Evolutionary conservation across 2,797 vertebrate genomes (phyloP).

Genomic region (Parotocinclus haroldoi): DNA sequence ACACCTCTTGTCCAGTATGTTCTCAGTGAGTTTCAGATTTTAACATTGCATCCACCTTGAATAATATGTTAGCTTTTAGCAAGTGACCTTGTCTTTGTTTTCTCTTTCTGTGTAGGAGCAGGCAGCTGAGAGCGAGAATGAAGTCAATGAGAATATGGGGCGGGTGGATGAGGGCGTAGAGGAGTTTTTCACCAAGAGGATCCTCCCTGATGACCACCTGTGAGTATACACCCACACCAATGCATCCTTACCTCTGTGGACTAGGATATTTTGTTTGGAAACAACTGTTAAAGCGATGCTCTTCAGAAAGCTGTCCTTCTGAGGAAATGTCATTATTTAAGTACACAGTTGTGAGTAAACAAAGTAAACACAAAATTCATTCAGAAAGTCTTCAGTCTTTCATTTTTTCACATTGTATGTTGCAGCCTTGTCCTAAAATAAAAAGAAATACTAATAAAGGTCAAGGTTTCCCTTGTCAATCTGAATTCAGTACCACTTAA

Average conservation of each 20-base stretch:
- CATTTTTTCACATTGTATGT: too few species aligned
- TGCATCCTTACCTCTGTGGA: background rate
- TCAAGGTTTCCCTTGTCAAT: too few species aligned
- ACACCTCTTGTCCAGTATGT: background rate
- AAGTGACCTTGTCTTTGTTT: conserved; percentile 35
- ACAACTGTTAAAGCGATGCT: background rate
- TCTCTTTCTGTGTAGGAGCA: conserved; percentile 68
- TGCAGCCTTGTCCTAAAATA: too few species aligned
- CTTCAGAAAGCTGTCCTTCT: too few species aligned
- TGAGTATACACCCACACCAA: conserved; percentile 67
- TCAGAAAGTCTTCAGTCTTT: too few species aligned
- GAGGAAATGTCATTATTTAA: too few species aligned
- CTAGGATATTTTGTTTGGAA: background rate
- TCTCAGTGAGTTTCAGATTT: conserved; percentile 18
- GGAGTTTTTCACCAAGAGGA: conserved; percentile 93
- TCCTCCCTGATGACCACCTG: conserved; percentile 82
- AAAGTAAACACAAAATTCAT: too few species aligned
- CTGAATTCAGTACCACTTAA: too few species aligned
- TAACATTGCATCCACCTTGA: background rate
- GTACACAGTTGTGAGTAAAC: too few species aligned
- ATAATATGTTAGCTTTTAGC: background rate
- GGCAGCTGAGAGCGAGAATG: conserved; percentile 77
- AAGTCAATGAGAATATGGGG: conserved; percentile 79
- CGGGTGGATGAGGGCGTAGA: conserved; percentile 91
- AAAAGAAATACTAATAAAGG: too few species aligned